phyloP scores from a whole-genome alignment of 2,797 vertebrate genomes.

The Melanogrammus aeglefinus region DNA sequence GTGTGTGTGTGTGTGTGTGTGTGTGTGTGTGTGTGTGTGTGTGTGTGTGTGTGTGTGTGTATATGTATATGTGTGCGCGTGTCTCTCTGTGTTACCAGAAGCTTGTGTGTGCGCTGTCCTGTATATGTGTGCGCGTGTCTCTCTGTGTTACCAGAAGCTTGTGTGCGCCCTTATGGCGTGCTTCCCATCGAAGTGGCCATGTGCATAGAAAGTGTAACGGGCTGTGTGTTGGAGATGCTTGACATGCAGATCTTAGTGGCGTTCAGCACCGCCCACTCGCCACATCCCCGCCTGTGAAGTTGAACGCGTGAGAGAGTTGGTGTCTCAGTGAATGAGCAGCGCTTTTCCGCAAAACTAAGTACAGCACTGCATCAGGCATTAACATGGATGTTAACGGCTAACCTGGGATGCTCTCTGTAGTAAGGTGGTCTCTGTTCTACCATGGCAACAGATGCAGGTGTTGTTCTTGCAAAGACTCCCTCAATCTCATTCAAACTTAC shows the following conservation, averaged over 20 bases:
- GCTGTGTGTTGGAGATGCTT: background rate
- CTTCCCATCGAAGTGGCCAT: too few relatives aligned
- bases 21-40: background rate
- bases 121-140: background rate
- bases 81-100: too few relatives aligned
- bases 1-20: background rate
- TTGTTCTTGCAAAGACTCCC: background rate
- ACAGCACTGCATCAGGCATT: background rate
- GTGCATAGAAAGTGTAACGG: too few relatives aligned
- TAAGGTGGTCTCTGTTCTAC: constrained; percentile 11
- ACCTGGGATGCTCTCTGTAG: background rate
- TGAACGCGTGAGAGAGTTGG: background rate
- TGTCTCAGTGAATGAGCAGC: background rate
- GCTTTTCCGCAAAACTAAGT: background rate
- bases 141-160: too few relatives aligned
- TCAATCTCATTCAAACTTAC: background rate
- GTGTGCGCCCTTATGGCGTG: background rate
- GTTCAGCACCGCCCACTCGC: background rate
- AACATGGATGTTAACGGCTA: background rate
- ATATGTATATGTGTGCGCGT: background rate
- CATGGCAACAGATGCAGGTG: constrained; percentile 8
- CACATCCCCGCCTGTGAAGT: background rate
- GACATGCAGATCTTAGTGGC: background rate
- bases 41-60: constrained; percentile 4
- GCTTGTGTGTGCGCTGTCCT: constrained; percentile 8